Evolutionary conservation across 64 coral and sea anemone species (phyloP).

Genomic region (Montipora capricornis): DNA sequence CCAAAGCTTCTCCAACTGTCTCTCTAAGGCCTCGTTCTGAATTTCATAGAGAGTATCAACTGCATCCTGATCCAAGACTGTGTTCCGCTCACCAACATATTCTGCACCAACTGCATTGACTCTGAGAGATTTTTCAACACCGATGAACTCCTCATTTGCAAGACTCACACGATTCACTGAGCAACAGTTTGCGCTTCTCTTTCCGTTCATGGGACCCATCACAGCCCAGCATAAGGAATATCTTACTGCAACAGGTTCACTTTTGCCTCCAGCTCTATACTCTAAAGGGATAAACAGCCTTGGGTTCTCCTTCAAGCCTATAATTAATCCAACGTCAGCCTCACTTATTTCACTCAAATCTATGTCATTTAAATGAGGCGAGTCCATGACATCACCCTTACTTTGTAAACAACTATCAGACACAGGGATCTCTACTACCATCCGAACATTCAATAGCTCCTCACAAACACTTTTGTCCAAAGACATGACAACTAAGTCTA

Average conservation of each 20-base stretch:
- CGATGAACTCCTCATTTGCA: constrained; percentile 18
- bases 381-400: constrained; percentile 11
- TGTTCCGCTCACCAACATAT: neutral
- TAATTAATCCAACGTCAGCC: constrained; percentile 6
- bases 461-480: neutral
- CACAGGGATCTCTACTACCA: constrained; percentile 17
- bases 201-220: constrained; percentile 18
- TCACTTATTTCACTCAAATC: neutral
- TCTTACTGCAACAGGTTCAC: no score
- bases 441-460: constrained; percentile 35
- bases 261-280: neutral
- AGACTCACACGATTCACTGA: no score
- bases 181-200: no score
- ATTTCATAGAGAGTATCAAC: neutral
- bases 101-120: no score
- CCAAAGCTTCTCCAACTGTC: constrained; percentile 51
- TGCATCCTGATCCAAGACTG: neutral
- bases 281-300: constrained; percentile 74
- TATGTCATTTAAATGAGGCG: constrained; percentile 22
- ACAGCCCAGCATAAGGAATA: constrained; percentile 20
- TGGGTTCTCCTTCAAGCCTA: neutral
- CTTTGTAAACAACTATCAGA: constrained; percentile 19
- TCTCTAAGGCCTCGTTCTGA: neutral
- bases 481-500: constrained; percentile 30
- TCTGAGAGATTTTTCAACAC: neutral